Evolutionary conservation across 2,113 vertebrate species (phyloP).

Genomic region (Corythornis madagascariensis): DNA sequence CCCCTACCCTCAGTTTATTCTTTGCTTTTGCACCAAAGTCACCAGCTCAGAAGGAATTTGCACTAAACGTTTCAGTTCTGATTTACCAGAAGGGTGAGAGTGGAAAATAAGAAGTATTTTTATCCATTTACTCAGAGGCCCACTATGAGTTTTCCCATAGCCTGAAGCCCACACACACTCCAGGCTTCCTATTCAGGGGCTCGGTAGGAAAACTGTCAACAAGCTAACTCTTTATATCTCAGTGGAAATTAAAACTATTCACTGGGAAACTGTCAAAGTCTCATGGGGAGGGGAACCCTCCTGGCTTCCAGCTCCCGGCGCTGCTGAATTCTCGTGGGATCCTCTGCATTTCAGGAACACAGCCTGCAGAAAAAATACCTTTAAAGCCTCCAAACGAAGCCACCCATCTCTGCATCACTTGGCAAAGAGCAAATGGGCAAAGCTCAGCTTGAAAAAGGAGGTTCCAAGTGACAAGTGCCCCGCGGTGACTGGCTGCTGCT

Average conservation of each 20-base stretch:
- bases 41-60: not conserved
- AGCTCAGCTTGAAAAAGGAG: not conserved
- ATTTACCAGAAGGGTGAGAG: not conserved
- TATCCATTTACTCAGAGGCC: not conserved
- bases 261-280: not conserved
- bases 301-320: not conserved
- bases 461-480: constrained; percentile 12
- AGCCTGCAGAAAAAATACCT: constrained; percentile 5
- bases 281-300: not conserved
- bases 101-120: not conserved
- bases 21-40: not conserved
- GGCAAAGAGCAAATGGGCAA: not conserved
- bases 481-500: constrained; percentile 3
- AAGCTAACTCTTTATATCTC: not conserved
- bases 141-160: constrained; percentile 39
- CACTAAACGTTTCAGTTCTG: not conserved
- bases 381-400: not conserved
- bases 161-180: constrained; percentile 21
- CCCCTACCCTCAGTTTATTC: not conserved
- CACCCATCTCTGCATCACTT: not conserved
- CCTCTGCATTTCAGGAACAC: not conserved
- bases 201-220: not conserved
- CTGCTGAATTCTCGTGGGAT: not conserved
- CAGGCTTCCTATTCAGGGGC: constrained; percentile 7
- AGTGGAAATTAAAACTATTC: constrained; percentile 40